A percentile compares a stretch with the other conserved stretches of the same genome.
Conservation (phyloP, 2,888 invertebrate genomes). For the Dicroscelio sp. region DNA sequence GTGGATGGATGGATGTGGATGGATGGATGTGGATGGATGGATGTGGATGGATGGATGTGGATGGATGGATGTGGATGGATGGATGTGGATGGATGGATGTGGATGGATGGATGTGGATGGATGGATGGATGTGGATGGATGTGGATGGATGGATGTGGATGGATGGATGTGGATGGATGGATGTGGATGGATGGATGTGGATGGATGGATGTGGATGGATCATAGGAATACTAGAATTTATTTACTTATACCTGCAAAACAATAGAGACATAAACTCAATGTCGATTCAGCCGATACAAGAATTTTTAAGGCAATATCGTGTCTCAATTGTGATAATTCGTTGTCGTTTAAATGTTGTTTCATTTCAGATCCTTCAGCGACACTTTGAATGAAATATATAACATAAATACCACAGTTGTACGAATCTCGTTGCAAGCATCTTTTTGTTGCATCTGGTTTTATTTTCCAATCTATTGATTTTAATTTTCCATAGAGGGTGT, state of each 20-base stretch:
- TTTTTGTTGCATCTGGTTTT: neutral
- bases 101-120: no score
- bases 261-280: neutral
- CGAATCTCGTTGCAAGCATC: neutral
- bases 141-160: no score
- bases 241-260: neutral
- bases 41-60: no score
- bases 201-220: no score
- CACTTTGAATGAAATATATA: neutral
- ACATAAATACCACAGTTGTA: neutral
- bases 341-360: neutral
- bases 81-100: no score
- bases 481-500: neutral
- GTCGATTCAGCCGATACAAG: neutral
- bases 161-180: no score
- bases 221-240: no score
- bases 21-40: no score
- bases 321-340: neutral
- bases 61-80: no score
- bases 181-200: no score
- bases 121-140: no score
- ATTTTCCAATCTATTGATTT: neutral
- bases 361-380: neutral
- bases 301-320: neutral
- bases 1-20: no score